Conservation (phyloP, 2,113 vertebrate genomes). For the Illadopsis cleaveri region DNA sequence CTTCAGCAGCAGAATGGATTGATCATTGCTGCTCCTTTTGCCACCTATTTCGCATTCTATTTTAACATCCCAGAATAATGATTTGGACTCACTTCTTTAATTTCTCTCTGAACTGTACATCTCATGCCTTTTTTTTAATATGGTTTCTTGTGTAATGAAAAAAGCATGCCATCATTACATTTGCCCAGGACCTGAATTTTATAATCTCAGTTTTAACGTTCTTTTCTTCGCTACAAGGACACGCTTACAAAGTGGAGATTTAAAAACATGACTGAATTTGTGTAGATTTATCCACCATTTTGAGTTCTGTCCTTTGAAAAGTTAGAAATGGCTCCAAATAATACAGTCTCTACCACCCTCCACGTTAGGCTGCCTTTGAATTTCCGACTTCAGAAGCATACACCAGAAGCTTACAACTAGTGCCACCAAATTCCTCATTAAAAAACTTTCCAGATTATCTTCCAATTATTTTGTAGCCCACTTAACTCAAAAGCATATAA, state of each 20-base stretch:
- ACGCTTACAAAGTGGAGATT: fast-evolving
- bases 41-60: neutral
- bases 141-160: neutral
- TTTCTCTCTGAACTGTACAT: neutral
- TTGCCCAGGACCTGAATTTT: neutral
- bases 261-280: neutral
- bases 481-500: neutral
- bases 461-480: neutral
- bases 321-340: neutral
- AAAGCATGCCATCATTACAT: neutral
- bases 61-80: constrained; percentile 39
- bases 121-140: neutral
- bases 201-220: neutral
- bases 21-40: constrained; percentile 41
- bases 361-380: neutral
- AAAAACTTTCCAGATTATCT: neutral
- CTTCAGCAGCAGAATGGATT: constrained; percentile 31
- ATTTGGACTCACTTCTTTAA: constrained; percentile 6
- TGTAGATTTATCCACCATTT: neutral
- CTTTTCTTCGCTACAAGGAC: neutral
- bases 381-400: neutral
- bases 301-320: neutral
- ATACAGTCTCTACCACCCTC: neutral
- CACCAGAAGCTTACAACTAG: neutral
- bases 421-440: neutral